These are phyloP conservation scores for Tupaia chinensis DNA, from an alignment of 2,113 vertebrate species.

Conservation along the genomic window DNA sequence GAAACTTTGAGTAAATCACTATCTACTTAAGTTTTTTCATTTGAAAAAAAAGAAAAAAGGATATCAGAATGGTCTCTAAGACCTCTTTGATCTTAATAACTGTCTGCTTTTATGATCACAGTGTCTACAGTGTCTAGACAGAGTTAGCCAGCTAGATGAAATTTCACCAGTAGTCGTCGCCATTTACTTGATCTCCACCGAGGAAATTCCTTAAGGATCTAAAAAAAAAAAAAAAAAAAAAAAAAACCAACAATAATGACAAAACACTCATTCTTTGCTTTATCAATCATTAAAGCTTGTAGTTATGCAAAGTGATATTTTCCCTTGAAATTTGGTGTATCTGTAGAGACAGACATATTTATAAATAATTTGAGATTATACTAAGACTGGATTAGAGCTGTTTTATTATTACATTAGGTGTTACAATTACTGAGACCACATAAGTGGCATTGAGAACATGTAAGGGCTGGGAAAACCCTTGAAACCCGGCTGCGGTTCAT, in stretches of 20 bases:
- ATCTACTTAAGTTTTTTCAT: not conserved
- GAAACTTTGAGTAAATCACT: not conserved
- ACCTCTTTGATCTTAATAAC: not conserved
- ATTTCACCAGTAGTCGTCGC: not conserved
- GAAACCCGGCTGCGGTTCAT: not conserved
- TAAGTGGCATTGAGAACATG: not conserved
- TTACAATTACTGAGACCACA: not conserved
- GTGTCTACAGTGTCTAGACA: not conserved
- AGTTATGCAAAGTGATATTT: not conserved
- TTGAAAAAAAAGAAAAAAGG: not conserved
- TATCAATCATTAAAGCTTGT: conserved; percentile 13
- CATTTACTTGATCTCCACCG: not conserved
- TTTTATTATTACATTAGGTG: not conserved
- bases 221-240: not conserved
- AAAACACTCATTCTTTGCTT: not conserved
- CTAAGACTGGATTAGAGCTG: not conserved
- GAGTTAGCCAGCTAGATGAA: not conserved
- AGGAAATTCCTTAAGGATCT: conserved; percentile 19
- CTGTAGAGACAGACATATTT: not conserved
- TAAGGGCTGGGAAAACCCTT: not conserved
- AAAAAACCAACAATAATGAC: not conserved
- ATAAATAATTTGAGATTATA: conserved; percentile 21
- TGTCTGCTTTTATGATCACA: not conserved
- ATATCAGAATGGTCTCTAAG: not conserved
- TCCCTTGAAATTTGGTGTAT: not conserved